These are phyloP conservation scores for Erythrolamprus reginae DNA, from an alignment of 2,113 vertebrate species.

Conservation along the genomic window DNA sequence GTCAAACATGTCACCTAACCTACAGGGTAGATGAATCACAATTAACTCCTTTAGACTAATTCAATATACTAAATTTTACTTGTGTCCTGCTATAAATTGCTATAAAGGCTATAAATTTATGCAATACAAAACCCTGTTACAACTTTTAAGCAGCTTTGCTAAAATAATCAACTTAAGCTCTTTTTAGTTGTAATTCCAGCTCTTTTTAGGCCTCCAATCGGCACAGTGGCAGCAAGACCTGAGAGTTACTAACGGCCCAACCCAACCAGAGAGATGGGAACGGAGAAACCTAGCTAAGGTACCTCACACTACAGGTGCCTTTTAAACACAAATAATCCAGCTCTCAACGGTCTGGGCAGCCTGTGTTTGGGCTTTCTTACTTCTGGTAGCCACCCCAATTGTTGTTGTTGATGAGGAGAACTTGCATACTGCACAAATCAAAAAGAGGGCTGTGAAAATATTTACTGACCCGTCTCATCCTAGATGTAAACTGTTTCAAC, in stretches of 20 bases:
- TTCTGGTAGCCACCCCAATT: background rate
- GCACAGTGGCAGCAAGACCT: background rate
- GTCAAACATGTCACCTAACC: conserved; percentile 41
- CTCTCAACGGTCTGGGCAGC: background rate
- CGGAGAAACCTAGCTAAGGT: background rate
- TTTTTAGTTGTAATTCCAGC: too few relatives aligned
- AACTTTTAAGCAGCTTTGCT: conserved; percentile 59
- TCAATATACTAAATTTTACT: conserved; percentile 23
- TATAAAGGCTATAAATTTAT: conserved; percentile 19
- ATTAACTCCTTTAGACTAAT: conserved; percentile 52
- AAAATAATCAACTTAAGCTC: conserved; percentile 67
- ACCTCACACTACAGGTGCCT: background rate
- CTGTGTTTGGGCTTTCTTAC: conserved; percentile 6
- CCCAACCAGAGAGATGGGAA: background rate
- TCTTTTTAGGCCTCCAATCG: background rate
- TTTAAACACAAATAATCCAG: background rate
- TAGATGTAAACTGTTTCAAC: too few relatives aligned
- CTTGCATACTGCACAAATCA: too few relatives aligned
- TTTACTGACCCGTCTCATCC: too few relatives aligned
- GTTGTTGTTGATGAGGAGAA: too few relatives aligned
- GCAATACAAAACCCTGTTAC: conserved; percentile 63
- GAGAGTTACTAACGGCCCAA: background rate
- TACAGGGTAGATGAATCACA: conserved; percentile 47
- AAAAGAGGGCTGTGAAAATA: too few relatives aligned
- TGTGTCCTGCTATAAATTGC: too few relatives aligned